These are phyloP conservation scores for Drosophila elegans DNA, from an alignment of 1,140 invertebrate species.

Conservation along the genomic window DNA sequence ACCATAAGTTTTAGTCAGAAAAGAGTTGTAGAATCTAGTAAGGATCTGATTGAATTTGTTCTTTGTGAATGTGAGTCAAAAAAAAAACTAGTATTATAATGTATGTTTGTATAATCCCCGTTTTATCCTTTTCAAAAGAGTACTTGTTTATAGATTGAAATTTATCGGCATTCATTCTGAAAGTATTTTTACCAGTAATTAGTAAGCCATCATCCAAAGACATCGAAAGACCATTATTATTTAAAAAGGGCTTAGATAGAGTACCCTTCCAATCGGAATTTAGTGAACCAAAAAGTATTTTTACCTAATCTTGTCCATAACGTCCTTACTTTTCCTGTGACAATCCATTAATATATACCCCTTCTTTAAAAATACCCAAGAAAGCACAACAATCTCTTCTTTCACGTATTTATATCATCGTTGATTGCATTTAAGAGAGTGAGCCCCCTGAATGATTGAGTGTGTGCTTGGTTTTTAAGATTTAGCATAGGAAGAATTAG, in stretches of 20 bases:
- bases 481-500: constrained; percentile 23
- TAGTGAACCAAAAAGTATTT: background rate
- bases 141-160: background rate
- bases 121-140: background rate
- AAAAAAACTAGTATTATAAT: constrained; percentile 29
- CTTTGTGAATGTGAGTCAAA: constrained; percentile 15
- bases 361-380: background rate
- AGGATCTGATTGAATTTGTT: background rate
- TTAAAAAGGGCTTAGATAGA: background rate
- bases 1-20: constrained; percentile 12
- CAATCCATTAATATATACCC: constrained; percentile 15
- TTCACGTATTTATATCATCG: constrained; percentile 29
- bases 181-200: constrained; percentile 11
- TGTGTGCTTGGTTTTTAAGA: constrained; percentile 16
- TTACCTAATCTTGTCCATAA: background rate
- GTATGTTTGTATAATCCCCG: background rate
- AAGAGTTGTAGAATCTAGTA: background rate
- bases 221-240: background rate
- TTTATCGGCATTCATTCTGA: constrained; percentile 2
- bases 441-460: constrained; percentile 9
- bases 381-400: constrained; percentile 22
- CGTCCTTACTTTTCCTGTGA: constrained; percentile 5
- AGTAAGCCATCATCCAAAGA: constrained; percentile 18
- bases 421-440: constrained; percentile 53
- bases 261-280: background rate